Conservation (phyloP, 2,888 invertebrate genomes). For the Thymelicus lineola region DNA sequence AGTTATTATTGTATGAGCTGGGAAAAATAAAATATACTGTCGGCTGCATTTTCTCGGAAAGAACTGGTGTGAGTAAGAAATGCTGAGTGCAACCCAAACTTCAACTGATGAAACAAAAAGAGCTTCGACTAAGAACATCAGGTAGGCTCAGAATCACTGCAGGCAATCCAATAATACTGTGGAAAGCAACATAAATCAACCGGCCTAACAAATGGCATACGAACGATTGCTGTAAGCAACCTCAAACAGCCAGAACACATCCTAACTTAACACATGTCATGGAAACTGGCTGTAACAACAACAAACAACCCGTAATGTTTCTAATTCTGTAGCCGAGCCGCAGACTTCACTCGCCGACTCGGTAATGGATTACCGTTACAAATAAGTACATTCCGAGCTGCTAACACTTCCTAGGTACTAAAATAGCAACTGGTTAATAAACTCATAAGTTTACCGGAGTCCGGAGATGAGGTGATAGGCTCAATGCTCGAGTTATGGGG, state of each 20-base stretch:
- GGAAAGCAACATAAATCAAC: background rate
- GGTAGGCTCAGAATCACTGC: too few species aligned
- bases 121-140: too few species aligned
- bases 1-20: too few species aligned
- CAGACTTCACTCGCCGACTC: constrained; percentile 5
- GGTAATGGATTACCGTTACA: constrained; percentile 14
- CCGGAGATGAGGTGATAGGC: background rate
- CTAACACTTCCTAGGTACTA: constrained; percentile 7
- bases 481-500: background rate
- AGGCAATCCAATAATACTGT: too few species aligned
- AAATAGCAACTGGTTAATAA: constrained; percentile 9
- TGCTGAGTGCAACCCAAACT: too few species aligned
- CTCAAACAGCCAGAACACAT: background rate
- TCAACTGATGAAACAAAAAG: too few species aligned
- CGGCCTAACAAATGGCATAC: background rate
- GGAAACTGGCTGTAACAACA: constrained; percentile 2
- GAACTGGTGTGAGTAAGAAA: too few species aligned
- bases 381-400: background rate
- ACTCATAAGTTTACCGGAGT: background rate
- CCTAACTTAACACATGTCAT: constrained; percentile 5
- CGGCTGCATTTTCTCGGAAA: too few species aligned
- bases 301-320: constrained; percentile 9
- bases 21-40: too few species aligned
- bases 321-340: constrained; percentile 10
- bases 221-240: background rate